These are phyloP conservation scores for Heliornis fulica DNA, from an alignment of 2,113 vertebrate species.

Conservation along the genomic window DNA sequence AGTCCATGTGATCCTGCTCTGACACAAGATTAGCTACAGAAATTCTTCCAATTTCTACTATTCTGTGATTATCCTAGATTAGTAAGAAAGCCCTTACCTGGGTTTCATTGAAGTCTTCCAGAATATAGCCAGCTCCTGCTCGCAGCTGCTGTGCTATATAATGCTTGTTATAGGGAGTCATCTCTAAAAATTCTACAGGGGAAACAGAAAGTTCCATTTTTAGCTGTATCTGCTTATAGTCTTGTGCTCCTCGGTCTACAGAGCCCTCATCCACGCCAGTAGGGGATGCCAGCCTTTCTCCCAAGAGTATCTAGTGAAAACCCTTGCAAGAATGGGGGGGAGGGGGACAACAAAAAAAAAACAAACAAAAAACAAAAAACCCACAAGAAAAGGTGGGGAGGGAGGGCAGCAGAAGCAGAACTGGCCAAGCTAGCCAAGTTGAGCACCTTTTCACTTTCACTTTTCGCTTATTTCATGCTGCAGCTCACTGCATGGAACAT, in stretches of 20 bases:
- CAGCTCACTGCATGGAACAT: not conserved
- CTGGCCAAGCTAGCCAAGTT: not conserved
- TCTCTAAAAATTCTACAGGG: slow-evolving; percentile 82
- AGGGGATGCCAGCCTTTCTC: not conserved
- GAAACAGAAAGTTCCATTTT: not conserved
- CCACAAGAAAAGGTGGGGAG: not conserved
- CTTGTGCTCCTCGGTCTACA: not conserved
- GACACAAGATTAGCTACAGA: not conserved
- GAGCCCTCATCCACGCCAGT: not conserved
- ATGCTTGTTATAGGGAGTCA: slow-evolving; percentile 85
- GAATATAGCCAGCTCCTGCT: slow-evolving; percentile 90
- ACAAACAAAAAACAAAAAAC: not conserved
- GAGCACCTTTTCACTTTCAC: not conserved
- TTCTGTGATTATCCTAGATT: not conserved
- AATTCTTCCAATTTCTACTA: not conserved
- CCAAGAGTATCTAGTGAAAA: not conserved
- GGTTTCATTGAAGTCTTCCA: slow-evolving; percentile 93
- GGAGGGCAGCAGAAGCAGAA: not conserved
- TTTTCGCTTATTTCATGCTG: not conserved
- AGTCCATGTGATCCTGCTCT: not conserved
- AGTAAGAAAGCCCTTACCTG: slow-evolving; percentile 76
- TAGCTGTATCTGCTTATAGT: not conserved
- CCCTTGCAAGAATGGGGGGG: not conserved
- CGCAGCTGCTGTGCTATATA: slow-evolving; percentile 88
- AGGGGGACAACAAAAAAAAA: no score